A percentile compares a stretch with the other conserved stretches of the same genome.
These are phyloP conservation scores for Adelosebastes latens DNA, from an alignment of 2,797 vertebrate genomes.

Conservation along the genomic window DNA sequence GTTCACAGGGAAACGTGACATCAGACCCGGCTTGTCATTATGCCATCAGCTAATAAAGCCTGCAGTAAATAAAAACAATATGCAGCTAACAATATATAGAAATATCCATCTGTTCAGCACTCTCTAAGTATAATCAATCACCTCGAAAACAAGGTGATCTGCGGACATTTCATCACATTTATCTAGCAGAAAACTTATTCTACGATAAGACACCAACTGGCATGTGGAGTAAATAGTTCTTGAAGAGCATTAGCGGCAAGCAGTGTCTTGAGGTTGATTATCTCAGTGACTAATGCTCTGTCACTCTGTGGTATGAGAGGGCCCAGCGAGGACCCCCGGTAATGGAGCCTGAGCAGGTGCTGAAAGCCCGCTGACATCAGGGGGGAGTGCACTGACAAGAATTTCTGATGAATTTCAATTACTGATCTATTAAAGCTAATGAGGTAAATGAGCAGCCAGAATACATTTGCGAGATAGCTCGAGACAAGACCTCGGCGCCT, in stretches of 20 bases:
- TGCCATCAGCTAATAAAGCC: conserved; percentile 27
- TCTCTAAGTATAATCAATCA: conserved; percentile 43
- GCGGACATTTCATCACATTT: conserved; percentile 39
- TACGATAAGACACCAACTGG: conserved; percentile 63
- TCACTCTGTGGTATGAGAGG: conserved; percentile 89
- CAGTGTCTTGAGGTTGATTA: conserved; percentile 92
- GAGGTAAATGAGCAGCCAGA: conserved; percentile 87
- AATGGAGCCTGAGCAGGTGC: conserved; percentile 93
- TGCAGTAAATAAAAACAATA: conserved; percentile 38
- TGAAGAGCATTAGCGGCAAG: conserved; percentile 83
- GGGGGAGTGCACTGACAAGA: conserved; percentile 91
- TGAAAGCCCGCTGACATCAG: conserved; percentile 88
- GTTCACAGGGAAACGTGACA: neutral
- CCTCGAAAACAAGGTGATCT: conserved; percentile 43
- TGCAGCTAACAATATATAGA: conserved; percentile 31
- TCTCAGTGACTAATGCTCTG: conserved; percentile 95
- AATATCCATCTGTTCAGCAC: conserved; percentile 48
- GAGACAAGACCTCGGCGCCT: conserved; percentile 56
- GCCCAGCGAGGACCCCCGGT: conserved; percentile 90
- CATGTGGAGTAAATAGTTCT: conserved; percentile 71
- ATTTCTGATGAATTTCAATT: conserved; percentile 98
- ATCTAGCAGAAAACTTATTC: conserved; percentile 44
- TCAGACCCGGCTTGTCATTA: neutral
- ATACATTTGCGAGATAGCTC: conserved; percentile 72
- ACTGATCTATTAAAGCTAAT: conserved; percentile 96